A percentile compares a stretch with the other conserved stretches of the same genome.
Conservation (phyloP, 2,113 vertebrate species). For the Thinocorus orbignyianus region DNA sequence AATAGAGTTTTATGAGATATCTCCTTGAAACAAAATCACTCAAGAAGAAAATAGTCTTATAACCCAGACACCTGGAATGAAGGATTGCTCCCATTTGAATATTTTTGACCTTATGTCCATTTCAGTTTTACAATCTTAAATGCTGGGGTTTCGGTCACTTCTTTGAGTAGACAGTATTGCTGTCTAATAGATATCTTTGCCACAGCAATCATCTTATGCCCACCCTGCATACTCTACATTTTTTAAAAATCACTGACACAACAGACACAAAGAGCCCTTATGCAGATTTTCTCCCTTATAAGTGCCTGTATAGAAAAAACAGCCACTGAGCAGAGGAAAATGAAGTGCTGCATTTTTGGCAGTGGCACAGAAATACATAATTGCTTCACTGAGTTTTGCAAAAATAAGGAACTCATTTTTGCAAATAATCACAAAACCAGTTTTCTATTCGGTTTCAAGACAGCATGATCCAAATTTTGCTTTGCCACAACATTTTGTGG, state of each 20-base stretch:
- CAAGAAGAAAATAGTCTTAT: background rate
- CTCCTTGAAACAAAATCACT: background rate
- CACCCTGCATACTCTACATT: background rate
- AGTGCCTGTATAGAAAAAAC: background rate
- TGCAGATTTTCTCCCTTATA: background rate
- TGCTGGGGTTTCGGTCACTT: background rate
- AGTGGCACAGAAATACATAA: background rate
- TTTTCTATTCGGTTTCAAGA: slow-evolving; percentile 27
- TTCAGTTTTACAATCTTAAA: background rate
- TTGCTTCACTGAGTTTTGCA: background rate
- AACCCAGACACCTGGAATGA: background rate
- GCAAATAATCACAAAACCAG: background rate
- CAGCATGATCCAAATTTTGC: background rate
- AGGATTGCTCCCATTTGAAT: accelerated
- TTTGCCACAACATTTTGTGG: slow-evolving; percentile 17
- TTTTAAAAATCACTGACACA: background rate
- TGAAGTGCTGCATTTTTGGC: slow-evolving; percentile 8
- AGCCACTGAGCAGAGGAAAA: background rate
- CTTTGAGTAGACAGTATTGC: background rate
- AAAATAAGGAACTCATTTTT: slow-evolving; percentile 34
- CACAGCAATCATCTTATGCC: background rate
- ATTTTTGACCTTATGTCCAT: background rate
- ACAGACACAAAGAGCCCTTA: background rate
- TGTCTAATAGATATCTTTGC: background rate
- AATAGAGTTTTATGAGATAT: background rate